Conservation (phyloP, 1,140 invertebrate genomes). For the Heliconius congener region DNA sequence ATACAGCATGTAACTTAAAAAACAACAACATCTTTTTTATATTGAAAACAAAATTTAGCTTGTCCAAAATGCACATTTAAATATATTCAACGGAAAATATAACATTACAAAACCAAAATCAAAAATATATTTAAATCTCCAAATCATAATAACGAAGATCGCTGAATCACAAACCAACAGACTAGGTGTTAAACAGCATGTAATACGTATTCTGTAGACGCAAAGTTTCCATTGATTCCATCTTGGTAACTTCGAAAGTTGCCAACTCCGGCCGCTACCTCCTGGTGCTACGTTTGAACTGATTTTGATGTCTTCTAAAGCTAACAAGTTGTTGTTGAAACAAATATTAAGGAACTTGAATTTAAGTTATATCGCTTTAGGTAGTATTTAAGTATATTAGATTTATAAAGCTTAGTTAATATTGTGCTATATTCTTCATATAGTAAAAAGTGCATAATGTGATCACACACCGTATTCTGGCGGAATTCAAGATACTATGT, state of each 20-base stretch:
- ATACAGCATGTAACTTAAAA: too few relatives aligned
- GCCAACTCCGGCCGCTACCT: constrained; percentile 2
- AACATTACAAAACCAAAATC: too few relatives aligned
- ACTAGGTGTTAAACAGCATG: constrained; percentile 6
- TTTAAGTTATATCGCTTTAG: not conserved
- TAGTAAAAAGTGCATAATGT: too few relatives aligned
- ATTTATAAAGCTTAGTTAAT: not conserved
- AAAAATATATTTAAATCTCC: not conserved
- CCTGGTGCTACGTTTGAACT: constrained; percentile 7
- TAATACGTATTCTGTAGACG: constrained; percentile 6
- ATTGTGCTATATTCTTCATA: too few relatives aligned
- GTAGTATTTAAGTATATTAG: not conserved
- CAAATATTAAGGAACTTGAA: not conserved
- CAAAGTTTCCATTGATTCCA: constrained; percentile 10
- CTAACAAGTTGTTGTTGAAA: constrained; percentile 6
- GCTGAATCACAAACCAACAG: not conserved
- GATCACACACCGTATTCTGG: too few relatives aligned
- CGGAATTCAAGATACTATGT: too few relatives aligned
- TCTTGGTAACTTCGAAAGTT: constrained; percentile 7
- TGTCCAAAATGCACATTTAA: not conserved
- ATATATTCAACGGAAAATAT: too few relatives aligned
- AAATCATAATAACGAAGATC: not conserved
- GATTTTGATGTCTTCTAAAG: constrained; percentile 5
- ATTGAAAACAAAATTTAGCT: not conserved
- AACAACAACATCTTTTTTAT: too few relatives aligned